phyloP scores from a whole-genome alignment of 2,113 vertebrate species.

The Rhinolophus sinicus region DNA sequence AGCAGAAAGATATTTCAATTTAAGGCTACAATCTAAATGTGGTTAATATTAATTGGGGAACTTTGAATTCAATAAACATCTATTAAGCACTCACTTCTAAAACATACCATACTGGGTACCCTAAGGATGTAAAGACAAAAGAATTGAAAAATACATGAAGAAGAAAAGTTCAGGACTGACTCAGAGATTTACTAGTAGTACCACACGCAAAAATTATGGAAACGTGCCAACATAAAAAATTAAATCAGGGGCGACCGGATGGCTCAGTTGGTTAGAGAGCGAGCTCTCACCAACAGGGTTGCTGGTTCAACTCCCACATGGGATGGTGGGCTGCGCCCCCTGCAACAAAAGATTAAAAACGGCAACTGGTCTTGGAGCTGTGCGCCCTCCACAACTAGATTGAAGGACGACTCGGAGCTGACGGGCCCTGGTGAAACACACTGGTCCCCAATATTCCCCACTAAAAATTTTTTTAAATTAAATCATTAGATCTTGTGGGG shows the following conservation, averaged over 20 bases:
- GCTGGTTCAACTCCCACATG: too few species aligned
- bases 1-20: neutral
- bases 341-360: too few species aligned
- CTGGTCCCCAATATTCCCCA: too few species aligned
- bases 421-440: too few species aligned
- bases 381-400: too few species aligned
- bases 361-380: too few species aligned
- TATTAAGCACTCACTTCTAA: neutral
- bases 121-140: neutral
- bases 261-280: too few species aligned
- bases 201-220: neutral
- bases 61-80: neutral
- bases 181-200: neutral
- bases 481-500: neutral
- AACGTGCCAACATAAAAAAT: neutral
- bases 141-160: neutral
- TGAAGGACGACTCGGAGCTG: too few species aligned
- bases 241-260: neutral
- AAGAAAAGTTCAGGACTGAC: neutral
- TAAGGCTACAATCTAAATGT: neutral
- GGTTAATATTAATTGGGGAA: neutral
- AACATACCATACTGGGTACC: neutral
- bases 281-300: too few species aligned
- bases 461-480: neutral
- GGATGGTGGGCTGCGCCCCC: too few species aligned